Evolutionary conservation across 2,797 vertebrate species (phyloP).

Genomic region (Prionace glauca): DNA sequence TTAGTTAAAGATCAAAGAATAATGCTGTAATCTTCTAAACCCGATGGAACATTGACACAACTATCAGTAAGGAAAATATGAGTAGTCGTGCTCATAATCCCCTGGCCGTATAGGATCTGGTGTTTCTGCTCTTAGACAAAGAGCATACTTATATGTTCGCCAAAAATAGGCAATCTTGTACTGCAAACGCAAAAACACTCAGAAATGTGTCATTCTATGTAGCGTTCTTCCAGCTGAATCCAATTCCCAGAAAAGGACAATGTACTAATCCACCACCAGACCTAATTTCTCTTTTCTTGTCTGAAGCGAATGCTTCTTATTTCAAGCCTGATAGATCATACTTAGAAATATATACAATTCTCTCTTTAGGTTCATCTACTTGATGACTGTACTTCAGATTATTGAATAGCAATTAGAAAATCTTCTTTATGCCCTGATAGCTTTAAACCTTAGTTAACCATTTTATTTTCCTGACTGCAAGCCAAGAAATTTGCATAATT

Average conservation of each 20-base stretch:
- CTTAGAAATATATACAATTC: neutral
- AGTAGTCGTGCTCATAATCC: neutral
- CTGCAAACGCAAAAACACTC: neutral
- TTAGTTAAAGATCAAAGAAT: slow-evolving; percentile 5
- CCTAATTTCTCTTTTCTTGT: neutral
- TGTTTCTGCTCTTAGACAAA: neutral
- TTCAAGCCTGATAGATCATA: neutral
- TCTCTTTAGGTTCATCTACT: neutral
- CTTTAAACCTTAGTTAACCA: neutral
- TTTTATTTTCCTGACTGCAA: neutral
- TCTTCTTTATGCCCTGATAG: neutral
- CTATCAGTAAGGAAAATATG: neutral
- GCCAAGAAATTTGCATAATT: neutral
- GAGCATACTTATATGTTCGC: neutral
- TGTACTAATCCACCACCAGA: neutral
- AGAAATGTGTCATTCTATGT: neutral
- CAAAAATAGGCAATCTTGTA: neutral
- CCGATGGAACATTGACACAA: neutral
- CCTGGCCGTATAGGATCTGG: neutral
- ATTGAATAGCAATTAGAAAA: neutral
- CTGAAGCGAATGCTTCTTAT: neutral
- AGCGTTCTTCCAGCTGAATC: neutral
- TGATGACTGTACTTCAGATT: neutral
- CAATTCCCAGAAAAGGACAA: neutral
- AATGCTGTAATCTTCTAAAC: neutral